Evolutionary conservation across 2,888 invertebrate genomes (phyloP).

Genomic region (Coronaproctus castanopsis): DNA sequence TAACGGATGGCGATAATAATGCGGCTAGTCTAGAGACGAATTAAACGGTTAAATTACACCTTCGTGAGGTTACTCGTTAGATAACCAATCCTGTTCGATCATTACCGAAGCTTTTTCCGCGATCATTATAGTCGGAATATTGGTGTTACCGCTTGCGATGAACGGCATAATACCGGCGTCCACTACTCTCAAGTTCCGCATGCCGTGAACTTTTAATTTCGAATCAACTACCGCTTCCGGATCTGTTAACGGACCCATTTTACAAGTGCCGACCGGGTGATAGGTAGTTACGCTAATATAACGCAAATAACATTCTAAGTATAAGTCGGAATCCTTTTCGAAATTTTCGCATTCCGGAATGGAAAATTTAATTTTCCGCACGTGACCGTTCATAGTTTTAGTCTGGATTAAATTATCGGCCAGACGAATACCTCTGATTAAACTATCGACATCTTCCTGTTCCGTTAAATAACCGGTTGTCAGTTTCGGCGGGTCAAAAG

Average conservation of each 20-base stretch:
- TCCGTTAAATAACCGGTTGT: not conserved
- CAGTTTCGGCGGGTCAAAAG: not conserved
- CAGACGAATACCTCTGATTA: not conserved
- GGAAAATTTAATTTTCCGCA: not conserved
- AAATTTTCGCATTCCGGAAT: not conserved
- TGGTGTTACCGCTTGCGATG: slow-evolving; percentile 1
- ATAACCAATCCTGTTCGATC: no score
- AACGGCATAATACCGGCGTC: slow-evolving; percentile 4
- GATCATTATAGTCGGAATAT: slow-evolving; percentile 6
- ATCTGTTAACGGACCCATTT: slow-evolving; percentile 7
- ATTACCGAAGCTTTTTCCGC: slow-evolving; percentile 3
- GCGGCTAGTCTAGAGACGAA: no score
- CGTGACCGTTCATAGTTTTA: not conserved
- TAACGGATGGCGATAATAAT: no score
- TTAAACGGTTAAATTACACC: no score
- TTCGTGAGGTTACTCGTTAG: no score
- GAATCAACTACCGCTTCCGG: not conserved
- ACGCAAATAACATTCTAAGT: not conserved
- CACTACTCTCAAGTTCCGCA: not conserved
- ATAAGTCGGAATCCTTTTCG: not conserved
- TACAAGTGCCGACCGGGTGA: slow-evolving; percentile 4
- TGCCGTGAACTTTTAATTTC: not conserved
- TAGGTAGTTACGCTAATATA: not conserved
- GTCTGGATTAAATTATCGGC: not conserved
- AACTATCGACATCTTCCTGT: not conserved